A percentile compares a stretch with the other conserved stretches of the same genome.
Evolutionary conservation across 2,113 vertebrate genomes (phyloP).

Genomic region (Synchiropus splendidus): DNA sequence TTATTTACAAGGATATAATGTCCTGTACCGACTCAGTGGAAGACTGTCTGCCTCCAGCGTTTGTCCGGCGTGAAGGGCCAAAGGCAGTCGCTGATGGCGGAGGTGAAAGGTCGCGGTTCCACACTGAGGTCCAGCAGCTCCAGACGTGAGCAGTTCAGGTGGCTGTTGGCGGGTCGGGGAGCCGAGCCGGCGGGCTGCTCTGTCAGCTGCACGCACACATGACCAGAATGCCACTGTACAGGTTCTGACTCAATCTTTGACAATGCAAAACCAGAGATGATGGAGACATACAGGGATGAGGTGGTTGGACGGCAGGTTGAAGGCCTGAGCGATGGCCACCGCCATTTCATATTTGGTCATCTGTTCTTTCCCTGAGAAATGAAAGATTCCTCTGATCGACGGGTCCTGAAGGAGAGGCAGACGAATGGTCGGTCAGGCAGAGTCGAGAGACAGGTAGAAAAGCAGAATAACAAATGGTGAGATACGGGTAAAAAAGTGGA

Average conservation of each 20-base stretch:
- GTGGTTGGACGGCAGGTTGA: slow-evolving; percentile 85
- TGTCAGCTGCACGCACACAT: slow-evolving; percentile 67
- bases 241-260: neutral
- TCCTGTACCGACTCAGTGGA: slow-evolving; percentile 76
- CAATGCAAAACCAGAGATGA: neutral
- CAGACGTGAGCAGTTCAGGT: slow-evolving; percentile 82
- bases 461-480: neutral
- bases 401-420: slow-evolving; percentile 66
- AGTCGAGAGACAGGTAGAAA: no score
- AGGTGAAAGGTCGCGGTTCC: slow-evolving; percentile 75
- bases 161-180: slow-evolving; percentile 79
- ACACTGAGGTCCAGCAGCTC: slow-evolving; percentile 80
- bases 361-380: slow-evolving; percentile 89
- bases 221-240: neutral
- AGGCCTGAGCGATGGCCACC: slow-evolving; percentile 84
- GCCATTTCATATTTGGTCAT: slow-evolving; percentile 98
- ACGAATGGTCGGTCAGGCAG: neutral
- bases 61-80: slow-evolving; percentile 95
- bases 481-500: neutral
- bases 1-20: no score
- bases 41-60: slow-evolving; percentile 91
- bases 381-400: slow-evolving; percentile 82
- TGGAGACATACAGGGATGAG: slow-evolving; percentile 81
- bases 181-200: slow-evolving; percentile 72
- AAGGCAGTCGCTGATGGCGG: slow-evolving; percentile 79